Percentiles rank a stretch among this genome's conserved stretches.
These are phyloP conservation scores for Ammospiza maritima DNA, from an alignment of 2,797 vertebrate genomes.

Conservation along the genomic window DNA sequence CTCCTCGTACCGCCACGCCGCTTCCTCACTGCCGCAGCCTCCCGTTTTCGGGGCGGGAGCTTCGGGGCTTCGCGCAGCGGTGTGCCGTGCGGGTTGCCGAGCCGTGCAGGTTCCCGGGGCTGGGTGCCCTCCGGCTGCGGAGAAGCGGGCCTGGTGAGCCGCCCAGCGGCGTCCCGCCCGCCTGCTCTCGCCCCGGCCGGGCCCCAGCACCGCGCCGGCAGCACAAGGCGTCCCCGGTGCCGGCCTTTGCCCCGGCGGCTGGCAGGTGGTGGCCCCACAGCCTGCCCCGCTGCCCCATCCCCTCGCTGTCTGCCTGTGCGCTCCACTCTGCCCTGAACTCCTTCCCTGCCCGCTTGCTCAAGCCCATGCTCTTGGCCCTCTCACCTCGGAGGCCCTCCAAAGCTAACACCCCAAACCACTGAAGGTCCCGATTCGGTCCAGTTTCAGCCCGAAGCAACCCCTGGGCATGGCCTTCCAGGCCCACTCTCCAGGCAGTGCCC, in stretches of 20 bases:
- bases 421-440: constrained; percentile 89
- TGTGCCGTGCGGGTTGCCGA: background rate
- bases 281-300: background rate
- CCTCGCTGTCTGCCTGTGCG: rapidly evolving
- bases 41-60: background rate
- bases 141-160: background rate
- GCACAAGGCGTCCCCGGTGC: no score
- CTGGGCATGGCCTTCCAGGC: constrained; percentile 82
- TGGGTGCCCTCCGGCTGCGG: background rate
- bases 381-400: background rate
- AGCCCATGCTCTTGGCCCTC: background rate
- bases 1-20: no score
- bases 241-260: background rate
- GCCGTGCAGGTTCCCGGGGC: background rate
- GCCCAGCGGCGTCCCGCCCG: background rate
- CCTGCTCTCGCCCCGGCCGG: background rate
- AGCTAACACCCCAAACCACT: constrained; percentile 88
- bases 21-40: background rate
- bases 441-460: constrained; percentile 88
- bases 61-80: background rate
- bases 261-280: background rate
- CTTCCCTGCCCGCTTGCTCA: rapidly evolving
- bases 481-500: constrained; percentile 78
- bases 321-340: background rate
- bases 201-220: background rate